Evolutionary conservation across 2,797 vertebrate genomes (phyloP).

Genomic region (Paratrypauchen microcephalus): DNA sequence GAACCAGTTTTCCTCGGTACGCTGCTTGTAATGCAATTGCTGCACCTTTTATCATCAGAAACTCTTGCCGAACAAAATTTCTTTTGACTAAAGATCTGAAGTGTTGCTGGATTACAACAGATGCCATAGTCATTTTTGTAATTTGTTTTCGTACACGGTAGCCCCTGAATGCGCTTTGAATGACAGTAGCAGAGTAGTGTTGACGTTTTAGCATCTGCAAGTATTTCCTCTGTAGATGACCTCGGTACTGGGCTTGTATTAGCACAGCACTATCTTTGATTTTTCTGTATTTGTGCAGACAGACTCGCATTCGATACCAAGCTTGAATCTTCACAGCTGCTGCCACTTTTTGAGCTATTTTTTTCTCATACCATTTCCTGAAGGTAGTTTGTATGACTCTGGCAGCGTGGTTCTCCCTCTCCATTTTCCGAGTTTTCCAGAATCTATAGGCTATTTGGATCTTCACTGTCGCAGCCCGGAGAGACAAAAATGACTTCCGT

Average conservation of each 20-base stretch:
- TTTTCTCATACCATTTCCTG: conserved; percentile 71
- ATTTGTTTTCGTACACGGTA: conserved; percentile 63
- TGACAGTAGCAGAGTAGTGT: conserved; percentile 72
- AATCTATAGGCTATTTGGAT: conserved; percentile 80
- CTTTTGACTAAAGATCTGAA: conserved; percentile 71
- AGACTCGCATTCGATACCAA: conserved; percentile 83
- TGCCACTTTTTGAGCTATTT: conserved; percentile 36
- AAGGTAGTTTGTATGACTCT: conserved; percentile 79
- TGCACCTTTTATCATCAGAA: conserved; percentile 70
- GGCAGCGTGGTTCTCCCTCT: conserved; percentile 66
- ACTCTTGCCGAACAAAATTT: conserved; percentile 59
- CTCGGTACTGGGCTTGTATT: conserved; percentile 83
- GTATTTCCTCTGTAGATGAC: conserved; percentile 50
- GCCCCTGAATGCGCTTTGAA: conserved; percentile 84
- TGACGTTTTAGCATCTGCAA: conserved; percentile 59
- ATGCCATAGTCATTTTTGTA: conserved; percentile 56
- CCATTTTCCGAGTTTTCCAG: conserved; percentile 72
- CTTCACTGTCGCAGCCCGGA: conserved; percentile 67
- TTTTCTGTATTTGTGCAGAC: conserved; percentile 61
- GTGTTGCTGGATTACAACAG: conserved; percentile 82
- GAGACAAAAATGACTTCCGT: conserved; percentile 56
- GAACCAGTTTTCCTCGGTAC: conserved; percentile 76
- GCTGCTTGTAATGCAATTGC: conserved; percentile 79
- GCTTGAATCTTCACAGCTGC: conserved; percentile 85
- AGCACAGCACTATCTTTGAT: conserved; percentile 65